These are phyloP conservation scores for Chionoecetes opilio DNA, from an alignment of 1,140 invertebrate species.

Conservation along the genomic window DNA sequence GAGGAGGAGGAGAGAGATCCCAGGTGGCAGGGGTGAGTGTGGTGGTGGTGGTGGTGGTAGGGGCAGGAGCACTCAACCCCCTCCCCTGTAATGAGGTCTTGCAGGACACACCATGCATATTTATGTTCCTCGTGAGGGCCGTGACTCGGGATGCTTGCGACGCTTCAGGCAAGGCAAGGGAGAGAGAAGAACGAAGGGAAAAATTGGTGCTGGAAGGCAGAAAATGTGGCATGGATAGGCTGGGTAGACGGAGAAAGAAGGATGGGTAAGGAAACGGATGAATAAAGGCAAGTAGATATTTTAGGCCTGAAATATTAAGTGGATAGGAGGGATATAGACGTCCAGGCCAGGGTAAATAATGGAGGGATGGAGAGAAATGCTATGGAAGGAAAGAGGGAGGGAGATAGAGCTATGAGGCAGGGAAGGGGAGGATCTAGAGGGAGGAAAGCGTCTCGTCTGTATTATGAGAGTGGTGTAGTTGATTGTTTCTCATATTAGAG, in stretches of 20 bases:
- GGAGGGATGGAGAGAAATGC: neutral
- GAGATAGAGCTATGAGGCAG: neutral
- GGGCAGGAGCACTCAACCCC: neutral
- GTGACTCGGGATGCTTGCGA: neutral
- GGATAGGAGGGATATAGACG: neutral
- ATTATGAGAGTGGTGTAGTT: neutral
- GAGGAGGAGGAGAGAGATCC: neutral
- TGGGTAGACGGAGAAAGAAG: neutral
- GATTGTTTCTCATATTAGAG: slow-evolving; percentile 48
- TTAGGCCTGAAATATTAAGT: neutral
- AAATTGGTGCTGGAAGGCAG: too few species aligned
- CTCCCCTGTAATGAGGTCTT: slow-evolving; percentile 46
- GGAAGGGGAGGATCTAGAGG: neutral
- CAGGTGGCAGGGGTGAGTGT: neutral
- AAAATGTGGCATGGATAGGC: neutral
- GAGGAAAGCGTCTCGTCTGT: neutral
- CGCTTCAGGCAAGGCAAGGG: neutral
- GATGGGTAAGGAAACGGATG: neutral
- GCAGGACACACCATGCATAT: slow-evolving; percentile 54
- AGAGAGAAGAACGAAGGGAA: neutral
- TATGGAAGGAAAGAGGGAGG: neutral
- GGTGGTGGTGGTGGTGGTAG: neutral
- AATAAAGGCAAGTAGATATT: neutral
- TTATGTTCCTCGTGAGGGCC: slow-evolving; percentile 54
- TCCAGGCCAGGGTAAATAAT: neutral